These are phyloP conservation scores for Alaudala cheleensis DNA, from an alignment of 2,113 vertebrate species.

Conservation along the genomic window DNA sequence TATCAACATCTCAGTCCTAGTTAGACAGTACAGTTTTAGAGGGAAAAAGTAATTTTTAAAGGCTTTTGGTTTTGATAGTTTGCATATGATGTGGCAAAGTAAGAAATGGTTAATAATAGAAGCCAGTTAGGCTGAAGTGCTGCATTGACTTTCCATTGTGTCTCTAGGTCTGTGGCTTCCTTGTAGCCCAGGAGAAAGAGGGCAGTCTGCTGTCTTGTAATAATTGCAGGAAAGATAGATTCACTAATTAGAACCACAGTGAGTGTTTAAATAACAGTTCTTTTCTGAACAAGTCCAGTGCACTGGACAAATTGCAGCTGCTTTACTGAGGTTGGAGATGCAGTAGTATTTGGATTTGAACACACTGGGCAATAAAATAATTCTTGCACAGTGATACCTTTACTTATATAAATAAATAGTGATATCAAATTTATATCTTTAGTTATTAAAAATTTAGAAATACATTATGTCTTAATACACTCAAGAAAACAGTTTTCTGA, in stretches of 20 bases:
- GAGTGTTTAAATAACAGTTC: neutral
- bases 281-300: neutral
- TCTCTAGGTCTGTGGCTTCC: neutral
- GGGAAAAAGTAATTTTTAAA: neutral
- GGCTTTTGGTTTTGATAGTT: neutral
- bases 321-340: neutral
- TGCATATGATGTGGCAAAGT: neutral
- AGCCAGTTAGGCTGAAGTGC: neutral
- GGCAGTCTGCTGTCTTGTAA: neutral
- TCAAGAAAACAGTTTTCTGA: neutral
- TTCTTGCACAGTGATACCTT: neutral
- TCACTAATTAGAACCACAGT: neutral
- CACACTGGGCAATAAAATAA: neutral
- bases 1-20: neutral
- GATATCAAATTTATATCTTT: neutral
- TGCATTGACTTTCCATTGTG: neutral
- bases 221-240: neutral
- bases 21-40: neutral
- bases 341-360: neutral
- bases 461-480: neutral
- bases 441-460: neutral
- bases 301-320: neutral
- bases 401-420: no score
- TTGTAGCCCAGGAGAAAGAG: neutral
- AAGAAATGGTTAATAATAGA: neutral